These are phyloP conservation scores for Chaetophractus vellerosus DNA, from an alignment of 2,797 vertebrate species.

Conservation along the genomic window DNA sequence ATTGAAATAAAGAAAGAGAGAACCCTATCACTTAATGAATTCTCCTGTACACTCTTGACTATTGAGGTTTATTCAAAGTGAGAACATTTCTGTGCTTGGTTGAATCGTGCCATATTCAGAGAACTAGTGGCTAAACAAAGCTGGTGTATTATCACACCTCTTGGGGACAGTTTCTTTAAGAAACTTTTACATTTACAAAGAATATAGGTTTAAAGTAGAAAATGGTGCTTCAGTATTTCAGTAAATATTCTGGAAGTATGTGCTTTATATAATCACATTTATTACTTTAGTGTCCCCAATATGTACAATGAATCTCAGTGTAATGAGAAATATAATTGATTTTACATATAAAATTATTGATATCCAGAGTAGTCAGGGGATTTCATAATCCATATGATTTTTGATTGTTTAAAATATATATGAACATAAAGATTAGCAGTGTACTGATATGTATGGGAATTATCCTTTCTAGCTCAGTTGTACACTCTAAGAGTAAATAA, in stretches of 20 bases:
- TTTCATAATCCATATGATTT: background rate
- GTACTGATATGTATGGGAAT: background rate
- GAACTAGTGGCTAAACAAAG: background rate
- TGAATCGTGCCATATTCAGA: background rate
- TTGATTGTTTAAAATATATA: background rate
- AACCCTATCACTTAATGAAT: background rate
- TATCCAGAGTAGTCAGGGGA: background rate
- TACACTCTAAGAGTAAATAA: background rate
- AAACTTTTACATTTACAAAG: background rate
- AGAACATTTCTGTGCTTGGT: slow-evolving; percentile 38
- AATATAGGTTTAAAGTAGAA: background rate
- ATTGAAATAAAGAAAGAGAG: background rate
- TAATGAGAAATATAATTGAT: background rate
- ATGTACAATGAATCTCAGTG: background rate
- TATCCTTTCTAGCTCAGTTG: background rate
- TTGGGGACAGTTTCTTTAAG: background rate
- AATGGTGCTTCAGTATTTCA: background rate
- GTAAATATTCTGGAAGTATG: background rate
- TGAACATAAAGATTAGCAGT: background rate
- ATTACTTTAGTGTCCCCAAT: background rate
- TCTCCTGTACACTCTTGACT: background rate
- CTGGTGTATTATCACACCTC: background rate
- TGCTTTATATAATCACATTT: background rate
- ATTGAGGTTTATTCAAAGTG: slow-evolving; percentile 21
- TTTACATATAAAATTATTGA: background rate